Evolutionary conservation across 2,888 invertebrate species (phyloP).

Genomic region (Aporophyla nigra): DNA sequence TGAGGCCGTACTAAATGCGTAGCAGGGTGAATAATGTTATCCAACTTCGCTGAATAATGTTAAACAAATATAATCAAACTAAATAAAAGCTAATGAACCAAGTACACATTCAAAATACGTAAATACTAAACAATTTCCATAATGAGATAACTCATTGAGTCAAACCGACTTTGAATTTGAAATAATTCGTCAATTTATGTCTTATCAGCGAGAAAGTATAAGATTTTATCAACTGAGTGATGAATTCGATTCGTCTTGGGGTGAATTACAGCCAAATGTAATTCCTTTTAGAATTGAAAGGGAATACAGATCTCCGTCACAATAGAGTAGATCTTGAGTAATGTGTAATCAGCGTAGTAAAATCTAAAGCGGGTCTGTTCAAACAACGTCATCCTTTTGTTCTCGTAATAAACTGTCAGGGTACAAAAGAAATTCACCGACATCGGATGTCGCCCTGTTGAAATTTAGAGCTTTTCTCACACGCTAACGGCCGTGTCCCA

Average conservation of each 20-base stretch:
- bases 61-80: constrained; percentile 36
- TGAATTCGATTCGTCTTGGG: constrained; percentile 74
- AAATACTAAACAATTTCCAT: constrained; percentile 59
- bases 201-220: constrained; percentile 61
- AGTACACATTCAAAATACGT: constrained; percentile 47
- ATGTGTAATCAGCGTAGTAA: constrained; percentile 84
- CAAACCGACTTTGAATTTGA: constrained; percentile 55
- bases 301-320: constrained; percentile 82
- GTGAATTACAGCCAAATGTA: constrained; percentile 81
- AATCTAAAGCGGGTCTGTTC: constrained; percentile 85
- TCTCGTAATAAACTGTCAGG: constrained; percentile 87
- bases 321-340: constrained; percentile 83
- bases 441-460: constrained; percentile 81
- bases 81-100: constrained; percentile 41
- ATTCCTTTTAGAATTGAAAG: constrained; percentile 80
- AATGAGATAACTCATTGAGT: constrained; percentile 54
- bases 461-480: constrained; percentile 80
- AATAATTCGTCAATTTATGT: constrained; percentile 66
- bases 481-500: constrained; percentile 74
- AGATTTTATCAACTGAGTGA: constrained; percentile 72
- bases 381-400: constrained; percentile 85
- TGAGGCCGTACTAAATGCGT: constrained; percentile 25
- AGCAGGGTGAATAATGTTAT: constrained; percentile 11
- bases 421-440: constrained; percentile 86
- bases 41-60: constrained; percentile 22